These are phyloP conservation scores for Loriculus beryllinus DNA, from an alignment of 2,797 vertebrate species.

Conservation along the genomic window DNA sequence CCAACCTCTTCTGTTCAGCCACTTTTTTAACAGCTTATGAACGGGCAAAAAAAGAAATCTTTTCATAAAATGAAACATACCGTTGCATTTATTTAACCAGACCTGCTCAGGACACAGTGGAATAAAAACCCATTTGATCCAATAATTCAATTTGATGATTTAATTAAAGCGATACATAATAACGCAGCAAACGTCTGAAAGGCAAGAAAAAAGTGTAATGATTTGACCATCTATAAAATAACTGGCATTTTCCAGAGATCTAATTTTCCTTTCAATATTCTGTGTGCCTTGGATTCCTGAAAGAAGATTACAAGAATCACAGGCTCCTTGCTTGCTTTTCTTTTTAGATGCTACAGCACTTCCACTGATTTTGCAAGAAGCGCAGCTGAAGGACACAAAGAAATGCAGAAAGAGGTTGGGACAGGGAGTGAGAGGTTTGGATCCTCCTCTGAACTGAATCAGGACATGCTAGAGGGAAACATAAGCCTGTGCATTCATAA, in stretches of 20 bases:
- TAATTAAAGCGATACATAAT: slow-evolving; percentile 72
- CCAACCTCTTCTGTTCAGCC: neutral
- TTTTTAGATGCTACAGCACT: neutral
- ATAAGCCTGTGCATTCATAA: neutral
- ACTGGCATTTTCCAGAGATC: neutral
- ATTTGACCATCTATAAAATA: slow-evolving; percentile 32
- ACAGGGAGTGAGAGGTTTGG: neutral
- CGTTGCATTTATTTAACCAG: slow-evolving; percentile 77
- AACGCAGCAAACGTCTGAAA: slow-evolving; percentile 58
- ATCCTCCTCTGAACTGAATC: neutral
- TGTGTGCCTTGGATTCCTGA: slow-evolving; percentile 1
- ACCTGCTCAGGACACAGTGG: slow-evolving; percentile 67
- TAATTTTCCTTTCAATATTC: neutral
- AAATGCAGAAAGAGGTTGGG: neutral
- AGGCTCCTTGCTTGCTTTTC: neutral
- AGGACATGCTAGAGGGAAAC: neutral
- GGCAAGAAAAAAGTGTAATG: neutral
- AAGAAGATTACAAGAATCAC: slow-evolving; percentile 1
- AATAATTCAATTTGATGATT: slow-evolving; percentile 72
- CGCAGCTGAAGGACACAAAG: slow-evolving; percentile 5
- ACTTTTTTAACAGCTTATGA: slow-evolving; percentile 28
- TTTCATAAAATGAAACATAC: slow-evolving; percentile 68
- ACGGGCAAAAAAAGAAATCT: slow-evolving; percentile 48
- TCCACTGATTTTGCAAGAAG: slow-evolving; percentile 26
- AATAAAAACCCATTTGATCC: slow-evolving; percentile 64